These are phyloP conservation scores for Ylistrum balloti DNA, from an alignment of 1,140 invertebrate species.

Conservation along the genomic window DNA sequence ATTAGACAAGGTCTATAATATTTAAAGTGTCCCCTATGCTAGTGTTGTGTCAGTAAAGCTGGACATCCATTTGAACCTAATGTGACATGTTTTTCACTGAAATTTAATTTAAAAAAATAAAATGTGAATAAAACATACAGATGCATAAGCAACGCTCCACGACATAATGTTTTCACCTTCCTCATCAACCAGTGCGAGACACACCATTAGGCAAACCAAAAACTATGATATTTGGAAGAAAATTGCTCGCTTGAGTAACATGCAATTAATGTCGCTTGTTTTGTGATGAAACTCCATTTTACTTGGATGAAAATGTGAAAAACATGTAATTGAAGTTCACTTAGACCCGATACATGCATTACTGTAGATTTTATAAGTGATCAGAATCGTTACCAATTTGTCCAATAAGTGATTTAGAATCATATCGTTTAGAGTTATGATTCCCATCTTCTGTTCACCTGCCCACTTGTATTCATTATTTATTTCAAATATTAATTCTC, in stretches of 20 bases:
- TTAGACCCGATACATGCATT: background rate
- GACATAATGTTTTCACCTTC: background rate
- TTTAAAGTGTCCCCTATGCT: too few species aligned
- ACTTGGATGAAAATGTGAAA: background rate
- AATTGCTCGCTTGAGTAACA: background rate
- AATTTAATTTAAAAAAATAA: too few species aligned
- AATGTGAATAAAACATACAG: too few species aligned
- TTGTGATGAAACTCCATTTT: background rate
- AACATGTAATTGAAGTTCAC: background rate
- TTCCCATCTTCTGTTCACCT: background rate
- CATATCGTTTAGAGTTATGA: background rate
- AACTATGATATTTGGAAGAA: background rate
- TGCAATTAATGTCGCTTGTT: background rate
- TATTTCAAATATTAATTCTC: background rate
- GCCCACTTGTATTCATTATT: background rate
- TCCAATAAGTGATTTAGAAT: too few species aligned
- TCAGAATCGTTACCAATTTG: too few species aligned
- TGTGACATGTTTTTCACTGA: too few species aligned
- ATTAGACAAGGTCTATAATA: too few species aligned
- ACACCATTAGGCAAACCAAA: background rate
- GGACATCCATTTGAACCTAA: too few species aligned
- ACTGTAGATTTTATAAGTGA: too few species aligned
- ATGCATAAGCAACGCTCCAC: too few species aligned
- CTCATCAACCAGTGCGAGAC: background rate
- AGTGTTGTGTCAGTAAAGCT: too few species aligned